Percentiles rank a stretch among this genome's conserved stretches.
Conservation (phyloP, 2,113 vertebrate species). For the Caranx ignobilis region DNA sequence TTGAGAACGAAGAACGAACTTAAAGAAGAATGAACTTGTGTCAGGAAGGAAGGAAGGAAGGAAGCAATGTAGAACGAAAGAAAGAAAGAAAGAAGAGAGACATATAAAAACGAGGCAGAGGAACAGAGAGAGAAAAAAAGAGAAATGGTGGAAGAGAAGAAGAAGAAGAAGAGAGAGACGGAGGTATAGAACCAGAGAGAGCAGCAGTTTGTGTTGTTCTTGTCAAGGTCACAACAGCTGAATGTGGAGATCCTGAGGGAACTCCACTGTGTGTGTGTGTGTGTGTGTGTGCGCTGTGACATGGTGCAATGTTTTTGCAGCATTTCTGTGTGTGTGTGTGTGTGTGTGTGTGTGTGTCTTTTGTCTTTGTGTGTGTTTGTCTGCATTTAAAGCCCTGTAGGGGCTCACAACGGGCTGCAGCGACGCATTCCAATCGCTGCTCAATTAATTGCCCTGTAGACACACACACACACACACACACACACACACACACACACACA, state of each 20-base stretch:
- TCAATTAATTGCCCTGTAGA: constrained; percentile 65
- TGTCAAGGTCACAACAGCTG: constrained; percentile 72
- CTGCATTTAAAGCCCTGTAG: constrained; percentile 63
- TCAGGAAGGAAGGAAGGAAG: background rate
- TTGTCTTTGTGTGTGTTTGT: constrained; percentile 32
- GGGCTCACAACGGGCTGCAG: constrained; percentile 57
- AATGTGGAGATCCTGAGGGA: constrained; percentile 66
- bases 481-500: constrained; percentile 35
- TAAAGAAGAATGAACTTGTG: no score
- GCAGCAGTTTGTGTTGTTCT: constrained; percentile 64
- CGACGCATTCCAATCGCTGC: constrained; percentile 62
- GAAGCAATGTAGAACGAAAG: background rate
- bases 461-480: constrained; percentile 18
- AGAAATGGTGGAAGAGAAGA: background rate
- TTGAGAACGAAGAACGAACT: no score
- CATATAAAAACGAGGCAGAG: background rate
- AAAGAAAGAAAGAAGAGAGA: background rate
- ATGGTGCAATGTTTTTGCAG: no score
- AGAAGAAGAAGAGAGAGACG: background rate
- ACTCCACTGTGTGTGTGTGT: constrained; percentile 53
- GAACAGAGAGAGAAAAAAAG: background rate
- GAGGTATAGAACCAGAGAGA: background rate
- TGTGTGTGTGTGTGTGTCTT: constrained; percentile 34
- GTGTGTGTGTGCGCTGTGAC: constrained; percentile 48
- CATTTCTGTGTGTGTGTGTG: constrained; percentile 46